Evolutionary conservation across 2,888 invertebrate species (phyloP).

Genomic region (Timandra comae): DNA sequence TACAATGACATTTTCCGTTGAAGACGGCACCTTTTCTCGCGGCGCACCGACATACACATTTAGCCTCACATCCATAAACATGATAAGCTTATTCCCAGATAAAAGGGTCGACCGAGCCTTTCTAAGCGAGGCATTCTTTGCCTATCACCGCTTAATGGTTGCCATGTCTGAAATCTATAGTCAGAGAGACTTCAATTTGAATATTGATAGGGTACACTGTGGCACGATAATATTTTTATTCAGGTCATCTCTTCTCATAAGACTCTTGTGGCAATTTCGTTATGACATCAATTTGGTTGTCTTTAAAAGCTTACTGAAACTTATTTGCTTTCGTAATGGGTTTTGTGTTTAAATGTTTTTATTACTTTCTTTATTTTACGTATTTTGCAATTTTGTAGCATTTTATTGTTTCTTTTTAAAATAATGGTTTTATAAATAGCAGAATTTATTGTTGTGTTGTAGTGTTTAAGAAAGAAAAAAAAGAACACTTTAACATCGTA

Average conservation of each 20-base stretch:
- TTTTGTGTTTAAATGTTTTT: no score
- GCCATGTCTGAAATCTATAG: constrained; percentile 61
- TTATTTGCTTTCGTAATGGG: no score
- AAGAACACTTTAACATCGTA: no score
- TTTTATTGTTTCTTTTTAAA: no score
- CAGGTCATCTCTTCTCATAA: constrained; percentile 36
- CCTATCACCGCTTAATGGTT: constrained; percentile 65
- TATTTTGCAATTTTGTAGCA: no score
- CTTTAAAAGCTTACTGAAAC: no score
- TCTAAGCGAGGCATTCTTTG: constrained; percentile 69
- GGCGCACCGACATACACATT: constrained; percentile 45
- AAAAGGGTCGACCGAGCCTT: constrained; percentile 63
- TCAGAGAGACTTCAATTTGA: constrained; percentile 61
- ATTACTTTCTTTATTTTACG: no score
- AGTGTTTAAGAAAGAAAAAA: no score
- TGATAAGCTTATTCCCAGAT: constrained; percentile 71
- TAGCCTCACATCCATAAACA: constrained; percentile 62
- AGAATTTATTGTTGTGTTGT: no score
- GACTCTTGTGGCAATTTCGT: constrained; percentile 13
- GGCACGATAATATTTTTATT: constrained; percentile 44
- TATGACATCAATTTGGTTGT: constrained; percentile 15
- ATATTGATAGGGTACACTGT: constrained; percentile 57
- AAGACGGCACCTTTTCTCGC: constrained; percentile 49
- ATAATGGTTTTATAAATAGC: no score
- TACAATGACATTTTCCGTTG: constrained; percentile 53